phyloP scores from a whole-genome alignment of 2,888 invertebrate species.

The Apantesis nais region DNA sequence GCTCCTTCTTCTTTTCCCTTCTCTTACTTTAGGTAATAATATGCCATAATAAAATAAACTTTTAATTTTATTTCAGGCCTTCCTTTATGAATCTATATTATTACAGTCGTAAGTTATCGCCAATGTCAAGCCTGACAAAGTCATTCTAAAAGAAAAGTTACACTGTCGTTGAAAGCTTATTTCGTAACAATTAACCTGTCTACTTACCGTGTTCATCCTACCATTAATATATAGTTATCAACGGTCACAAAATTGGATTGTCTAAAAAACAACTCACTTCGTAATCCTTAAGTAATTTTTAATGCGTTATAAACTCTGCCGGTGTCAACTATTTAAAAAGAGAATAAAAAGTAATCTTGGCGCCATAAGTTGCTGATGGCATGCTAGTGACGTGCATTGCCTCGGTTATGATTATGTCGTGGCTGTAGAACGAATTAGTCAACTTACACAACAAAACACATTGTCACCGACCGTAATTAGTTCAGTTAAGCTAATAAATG shows the following conservation, averaged over 20 bases:
- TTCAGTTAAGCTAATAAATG: constrained; percentile 53
- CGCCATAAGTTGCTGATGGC: constrained; percentile 62
- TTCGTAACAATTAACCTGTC: constrained; percentile 19
- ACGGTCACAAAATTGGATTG: constrained; percentile 22
- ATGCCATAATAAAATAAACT: not conserved
- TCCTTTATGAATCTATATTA: not conserved
- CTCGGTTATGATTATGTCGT: constrained; percentile 62
- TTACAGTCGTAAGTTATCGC: not conserved
- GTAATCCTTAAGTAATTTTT: constrained; percentile 33
- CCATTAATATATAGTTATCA: constrained; percentile 15
- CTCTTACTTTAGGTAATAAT: not conserved
- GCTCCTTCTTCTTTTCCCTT: not conserved
- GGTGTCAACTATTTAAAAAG: constrained; percentile 57
- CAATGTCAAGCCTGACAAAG: constrained; percentile 1
- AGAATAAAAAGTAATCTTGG: constrained; percentile 55
- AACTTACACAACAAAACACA: constrained; percentile 58
- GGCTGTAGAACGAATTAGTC: constrained; percentile 62
- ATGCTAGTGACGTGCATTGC: constrained; percentile 55
- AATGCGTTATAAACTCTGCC: constrained; percentile 43
- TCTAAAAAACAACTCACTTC: constrained; percentile 22
- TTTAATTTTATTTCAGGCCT: not conserved
- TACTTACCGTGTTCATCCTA: constrained; percentile 20
- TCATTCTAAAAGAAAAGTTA: not conserved
- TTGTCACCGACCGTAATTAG: constrained; percentile 67
- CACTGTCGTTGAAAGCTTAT: constrained; percentile 16